Evolutionary conservation across 2,888 invertebrate genomes (phyloP), one percentile per base, ranked within the genome.

Genomic region (Brachylomia viminalis): DNA sequence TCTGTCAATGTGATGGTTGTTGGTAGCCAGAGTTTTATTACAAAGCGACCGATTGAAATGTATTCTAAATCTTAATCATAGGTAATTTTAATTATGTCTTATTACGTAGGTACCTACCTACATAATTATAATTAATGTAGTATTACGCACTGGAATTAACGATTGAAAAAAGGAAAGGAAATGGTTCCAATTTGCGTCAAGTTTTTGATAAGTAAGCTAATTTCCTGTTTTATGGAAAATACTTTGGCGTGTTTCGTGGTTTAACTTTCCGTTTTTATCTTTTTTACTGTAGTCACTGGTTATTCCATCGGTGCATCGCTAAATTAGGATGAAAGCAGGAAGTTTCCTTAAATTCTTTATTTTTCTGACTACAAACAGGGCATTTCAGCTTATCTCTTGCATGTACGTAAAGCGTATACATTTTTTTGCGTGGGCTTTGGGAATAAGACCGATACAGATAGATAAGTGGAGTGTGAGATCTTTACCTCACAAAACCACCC

Each of bases 121-220:
- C 20, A 8, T 49, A n/a, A 23, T 17, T 33, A 15, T 23, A 66
- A n/a, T n/a, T 38, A 38, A 38, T 38, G 23, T 47, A 52, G 6
- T n/a, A 33, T 38, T 38, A 27, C 15, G 4, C 7, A 56, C 1
- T 38, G 30, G 47, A 64, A 56, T 56, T 76, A 47, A 49, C 49
- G 15, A 10, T 49, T n/a, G 56, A 10, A 65, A 49, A 56, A 49
- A 38, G 17, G 27, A 20, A n/a, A 13, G 45, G 7, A 42, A 20
- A 58, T 33, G 2, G 33, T 58, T 42, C 0, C 13, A 45, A 58
- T 27, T 42, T 27, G 27, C 66, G 58, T 77, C 65, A 77, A 52
- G 1, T n/a, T 56, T 65, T 58, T 75, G n/a, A 45, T 33, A 45
- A 33, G 6, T 49, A 5, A 38, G 38, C 38, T 17, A 17, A n/a